A percentile compares a stretch with the other conserved stretches of the same genome.
Conservation (phyloP, 1,140 invertebrate genomes). For the Drosophila athabasca region DNA sequence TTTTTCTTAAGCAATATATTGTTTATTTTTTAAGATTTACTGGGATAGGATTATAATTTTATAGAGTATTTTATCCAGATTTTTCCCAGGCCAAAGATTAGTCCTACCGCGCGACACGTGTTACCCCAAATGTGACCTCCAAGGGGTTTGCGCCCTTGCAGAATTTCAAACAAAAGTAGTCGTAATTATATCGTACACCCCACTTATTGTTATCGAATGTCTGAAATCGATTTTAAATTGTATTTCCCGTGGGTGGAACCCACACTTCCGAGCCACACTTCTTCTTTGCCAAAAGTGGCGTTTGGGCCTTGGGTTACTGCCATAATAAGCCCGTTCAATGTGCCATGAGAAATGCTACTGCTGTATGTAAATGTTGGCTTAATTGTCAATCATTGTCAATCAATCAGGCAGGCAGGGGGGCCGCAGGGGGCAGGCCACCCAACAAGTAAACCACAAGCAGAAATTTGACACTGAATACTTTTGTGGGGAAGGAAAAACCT, state of each 20-base stretch:
- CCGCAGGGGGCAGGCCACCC: constrained; percentile 22
- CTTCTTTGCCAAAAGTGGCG: not conserved
- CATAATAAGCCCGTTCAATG: constrained; percentile 40
- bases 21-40: too few species aligned
- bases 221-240: constrained; percentile 44
- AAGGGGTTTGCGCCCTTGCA: constrained; percentile 20
- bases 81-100: too few species aligned
- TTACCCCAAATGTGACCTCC: constrained; percentile 4
- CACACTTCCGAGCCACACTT: constrained; percentile 51
- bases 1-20: too few species aligned
- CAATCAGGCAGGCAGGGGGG: constrained; percentile 7
- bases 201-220: constrained; percentile 43
- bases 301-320: constrained; percentile 27
- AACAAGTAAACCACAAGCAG: constrained; percentile 8
- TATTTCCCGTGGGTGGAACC: constrained; percentile 41
- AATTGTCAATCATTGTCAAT: constrained; percentile 48
- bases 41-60: too few species aligned
- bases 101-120: too few species aligned
- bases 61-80: too few species aligned
- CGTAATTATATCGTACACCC: constrained; percentile 27
- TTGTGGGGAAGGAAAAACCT: constrained; percentile 30
- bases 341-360: constrained; percentile 5
- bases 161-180: constrained; percentile 12
- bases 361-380: constrained; percentile 20
- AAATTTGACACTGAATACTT: constrained; percentile 35